Base-by-base conservation (phyloP, 2,888 invertebrate genomes). In the Pheosia tremula region DNA sequence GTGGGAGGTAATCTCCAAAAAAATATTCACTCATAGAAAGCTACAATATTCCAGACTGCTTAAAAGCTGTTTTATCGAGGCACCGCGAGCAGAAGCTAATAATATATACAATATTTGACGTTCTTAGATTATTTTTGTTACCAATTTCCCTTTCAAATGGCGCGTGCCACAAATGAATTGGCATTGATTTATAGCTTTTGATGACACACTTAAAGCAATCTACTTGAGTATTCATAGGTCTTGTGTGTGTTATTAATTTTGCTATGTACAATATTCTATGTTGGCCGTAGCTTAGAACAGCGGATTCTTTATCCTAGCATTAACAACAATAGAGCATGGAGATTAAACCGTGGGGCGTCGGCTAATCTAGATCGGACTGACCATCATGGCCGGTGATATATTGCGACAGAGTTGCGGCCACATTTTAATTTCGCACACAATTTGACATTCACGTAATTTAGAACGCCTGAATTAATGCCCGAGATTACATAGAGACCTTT, bases 301-400 rank as follows among this genome's bases (percentile, higher is more conserved):
- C 65, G 57, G 61, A 64, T 71, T 74, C 62, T 72, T 77, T 72
- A 61, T 63, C 62, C 67, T 65, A 62, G 65, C 65, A 59, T 70
- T 69, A 65, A 79, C 74, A 78, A 79, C 74, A 78, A 81, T 75
- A 62, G 69, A 69, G 75, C 67, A 69, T 64, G 66, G 63, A 64
- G 64, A 68, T 69, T 78, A 72, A 77, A 72, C 74, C 72, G 59
- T 68, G 72, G 64, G 59, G 63, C 45, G 57, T 57, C 64, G 63
- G 56, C 62, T 71, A 72, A 71, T 69, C 73, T 67, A 68, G 68
- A 61, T 66, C 58, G 55, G 41, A n/a, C 24, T 52, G 50, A 57
- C 53, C 43, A 61, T 66, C 66, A 68, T 72, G 74, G 58, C 71
- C 70, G 61, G 67, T 72, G 73, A 75, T 77, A 75, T 76, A 77